A percentile compares a stretch with the other conserved stretches of the same genome.
Evolutionary conservation across 2,797 vertebrate genomes (phyloP).

Genomic region (Tenualosa ilisha): DNA sequence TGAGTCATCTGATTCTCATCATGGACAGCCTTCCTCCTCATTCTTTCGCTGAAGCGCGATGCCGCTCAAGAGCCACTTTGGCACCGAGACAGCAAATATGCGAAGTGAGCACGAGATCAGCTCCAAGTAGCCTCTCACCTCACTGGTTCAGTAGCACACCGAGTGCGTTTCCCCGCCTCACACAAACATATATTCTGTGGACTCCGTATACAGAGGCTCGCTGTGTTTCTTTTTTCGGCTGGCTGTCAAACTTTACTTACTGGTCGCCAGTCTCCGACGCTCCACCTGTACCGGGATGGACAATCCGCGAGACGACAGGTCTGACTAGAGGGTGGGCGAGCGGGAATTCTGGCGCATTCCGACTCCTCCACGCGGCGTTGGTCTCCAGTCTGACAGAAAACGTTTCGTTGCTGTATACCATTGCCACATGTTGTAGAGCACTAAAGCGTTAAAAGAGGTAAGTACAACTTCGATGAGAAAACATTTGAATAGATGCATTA

Average conservation of each 20-base stretch:
- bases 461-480: conserved; percentile 41
- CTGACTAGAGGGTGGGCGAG: conserved; percentile 75
- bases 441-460: conserved; percentile 71
- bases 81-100: conserved; percentile 2
- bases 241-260: conserved; percentile 69
- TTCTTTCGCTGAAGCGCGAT: conserved; percentile 25
- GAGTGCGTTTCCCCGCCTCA: conserved; percentile 36
- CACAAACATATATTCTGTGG: conserved; percentile 28
- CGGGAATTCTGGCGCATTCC: conserved; percentile 67
- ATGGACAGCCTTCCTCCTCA: conserved; percentile 44
- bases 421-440: conserved; percentile 87
- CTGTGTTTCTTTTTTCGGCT: conserved; percentile 43
- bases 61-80: conserved; percentile 6
- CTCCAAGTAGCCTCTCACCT: conserved; percentile 46
- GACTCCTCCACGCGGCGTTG: conserved; percentile 66
- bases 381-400: conserved; percentile 77
- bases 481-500: background rate
- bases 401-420: conserved; percentile 78
- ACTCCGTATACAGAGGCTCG: background rate
- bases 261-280: conserved; percentile 82
- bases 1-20: conserved; percentile 59
- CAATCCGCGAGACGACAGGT: conserved; percentile 78
- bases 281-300: conserved; percentile 79
- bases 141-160: conserved; percentile 47
- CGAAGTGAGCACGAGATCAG: conserved; percentile 27